Conservation (phyloP, 2,113 vertebrate species). For the Muntiacus muntjak region DNA sequence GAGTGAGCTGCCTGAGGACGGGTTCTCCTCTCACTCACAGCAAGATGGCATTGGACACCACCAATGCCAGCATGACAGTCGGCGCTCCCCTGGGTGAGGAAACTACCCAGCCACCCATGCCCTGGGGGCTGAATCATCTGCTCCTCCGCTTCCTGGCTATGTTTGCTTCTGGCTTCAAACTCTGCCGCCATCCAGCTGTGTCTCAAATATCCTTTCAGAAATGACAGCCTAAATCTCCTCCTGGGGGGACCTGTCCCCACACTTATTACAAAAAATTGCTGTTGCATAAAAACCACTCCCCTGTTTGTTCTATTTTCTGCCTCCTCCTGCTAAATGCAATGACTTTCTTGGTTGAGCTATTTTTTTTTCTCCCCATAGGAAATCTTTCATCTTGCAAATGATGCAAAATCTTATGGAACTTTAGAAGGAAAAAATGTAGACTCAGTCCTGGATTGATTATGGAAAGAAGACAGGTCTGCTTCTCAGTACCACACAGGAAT, state of each 20-base stretch:
- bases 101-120: background rate
- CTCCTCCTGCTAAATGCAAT: background rate
- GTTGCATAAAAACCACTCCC: background rate
- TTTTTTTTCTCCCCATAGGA: background rate
- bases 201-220: conserved; percentile 20
- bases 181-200: background rate
- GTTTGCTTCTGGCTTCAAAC: background rate
- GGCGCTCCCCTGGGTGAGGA: background rate
- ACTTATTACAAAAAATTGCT: background rate
- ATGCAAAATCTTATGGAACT: background rate
- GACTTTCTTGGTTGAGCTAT: background rate
- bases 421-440: background rate
- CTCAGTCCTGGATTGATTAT: background rate
- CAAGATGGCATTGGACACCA: background rate
- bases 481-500: background rate
- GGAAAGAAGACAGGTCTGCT: background rate
- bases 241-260: background rate
- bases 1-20: background rate
- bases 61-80: background rate
- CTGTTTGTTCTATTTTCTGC: background rate
- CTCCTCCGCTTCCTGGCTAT: background rate
- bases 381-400: background rate
- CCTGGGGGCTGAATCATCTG: background rate
- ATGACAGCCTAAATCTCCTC: background rate
- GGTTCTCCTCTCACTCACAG: background rate